Base-by-base conservation (phyloP, 2,113 vertebrate species). In the Oxyura jamaicensis region DNA sequence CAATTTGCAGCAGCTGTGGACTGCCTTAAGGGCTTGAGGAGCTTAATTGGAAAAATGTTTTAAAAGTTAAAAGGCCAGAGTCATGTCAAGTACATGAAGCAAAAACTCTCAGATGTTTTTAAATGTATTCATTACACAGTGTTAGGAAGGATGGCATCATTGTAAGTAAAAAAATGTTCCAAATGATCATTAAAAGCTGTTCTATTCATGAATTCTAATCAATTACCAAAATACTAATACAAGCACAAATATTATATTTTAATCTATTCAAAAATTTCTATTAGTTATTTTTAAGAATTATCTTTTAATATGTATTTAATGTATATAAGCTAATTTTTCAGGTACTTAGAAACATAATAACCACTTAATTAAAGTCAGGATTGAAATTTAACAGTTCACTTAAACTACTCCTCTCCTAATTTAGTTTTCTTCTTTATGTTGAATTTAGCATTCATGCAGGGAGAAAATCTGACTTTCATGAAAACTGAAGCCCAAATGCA, bases 51-150 rank as follows among this genome's bases (percentile, higher is more conserved):
- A 96, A 91, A 83, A 96, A 39, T 92, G 77, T 93, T 94, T 94
- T 94, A 95, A 88, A 98, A 97, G 95, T 91, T 96, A 97, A 97
- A 96, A 95, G 91, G 95, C 73, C 75, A 96, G 88, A 97, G 93
- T 95, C 84, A 96, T 71, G 95, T 97, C 97, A 97, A 96, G 80
- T 77, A 62, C 92, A 85, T 55, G 90, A 93, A 91, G 88, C 35
- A 96, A 95, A 96, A 91, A 46, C n/a, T 63, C 69, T 77, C 50
- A 93, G 80, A 95, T 79, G 92, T 77, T 92, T 86, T 86, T 66
- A 76, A 94, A 95, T 60, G 13, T 39, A 88, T 90, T 95, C 81
- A 91, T 95, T 91, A 91, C 8, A 21, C 16, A 66, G 26, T 15
- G 74, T 55, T 88, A 63, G 28, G 80, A 88, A 90, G 48, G 42